A percentile compares a stretch with the other conserved stretches of the same genome.
phyloP scores from a whole-genome alignment of 2,797 vertebrate genomes.

The Galaxias olidus region DNA sequence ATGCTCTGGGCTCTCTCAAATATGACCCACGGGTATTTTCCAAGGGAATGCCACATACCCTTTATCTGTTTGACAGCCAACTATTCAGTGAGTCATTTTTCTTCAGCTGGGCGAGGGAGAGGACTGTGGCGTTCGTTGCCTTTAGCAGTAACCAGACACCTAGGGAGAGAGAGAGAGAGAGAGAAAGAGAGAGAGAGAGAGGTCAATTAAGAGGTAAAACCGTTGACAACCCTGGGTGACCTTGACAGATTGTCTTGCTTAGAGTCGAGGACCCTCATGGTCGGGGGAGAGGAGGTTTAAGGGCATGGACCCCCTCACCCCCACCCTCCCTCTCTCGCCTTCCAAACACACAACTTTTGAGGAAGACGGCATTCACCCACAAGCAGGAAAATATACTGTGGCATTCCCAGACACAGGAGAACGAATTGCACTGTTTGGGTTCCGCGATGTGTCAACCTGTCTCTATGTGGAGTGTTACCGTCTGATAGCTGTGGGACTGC shows the following conservation, averaged over 20 bases:
- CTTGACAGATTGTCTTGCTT: neutral
- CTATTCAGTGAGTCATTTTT: neutral
- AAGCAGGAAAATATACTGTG: no score
- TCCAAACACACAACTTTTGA: neutral
- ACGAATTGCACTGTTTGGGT: no score
- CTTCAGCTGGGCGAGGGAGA: neutral
- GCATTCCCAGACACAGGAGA: no score
- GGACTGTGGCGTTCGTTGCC: neutral
- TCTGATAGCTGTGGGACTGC: no score
- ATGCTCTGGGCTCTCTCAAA: slow-evolving; percentile 2
- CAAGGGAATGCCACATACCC: no score
- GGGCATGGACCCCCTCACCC: no score
- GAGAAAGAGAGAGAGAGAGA: neutral
- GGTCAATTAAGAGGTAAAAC: neutral
- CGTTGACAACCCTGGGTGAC: neutral
- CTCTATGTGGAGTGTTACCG: no score
- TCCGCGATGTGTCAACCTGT: no score
- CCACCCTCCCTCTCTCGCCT: no score
- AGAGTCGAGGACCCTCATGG: neutral
- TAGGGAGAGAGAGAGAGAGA: neutral
- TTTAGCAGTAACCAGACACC: neutral
- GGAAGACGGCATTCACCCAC: no score
- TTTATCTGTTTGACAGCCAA: slow-evolving; percentile 3
- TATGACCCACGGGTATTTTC: neutral
- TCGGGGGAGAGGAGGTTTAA: no score